Evolutionary conservation across 2,113 vertebrate genomes (phyloP), one percentile per base, ranked within the genome.

Genomic region (Hemiprocne comata): DNA sequence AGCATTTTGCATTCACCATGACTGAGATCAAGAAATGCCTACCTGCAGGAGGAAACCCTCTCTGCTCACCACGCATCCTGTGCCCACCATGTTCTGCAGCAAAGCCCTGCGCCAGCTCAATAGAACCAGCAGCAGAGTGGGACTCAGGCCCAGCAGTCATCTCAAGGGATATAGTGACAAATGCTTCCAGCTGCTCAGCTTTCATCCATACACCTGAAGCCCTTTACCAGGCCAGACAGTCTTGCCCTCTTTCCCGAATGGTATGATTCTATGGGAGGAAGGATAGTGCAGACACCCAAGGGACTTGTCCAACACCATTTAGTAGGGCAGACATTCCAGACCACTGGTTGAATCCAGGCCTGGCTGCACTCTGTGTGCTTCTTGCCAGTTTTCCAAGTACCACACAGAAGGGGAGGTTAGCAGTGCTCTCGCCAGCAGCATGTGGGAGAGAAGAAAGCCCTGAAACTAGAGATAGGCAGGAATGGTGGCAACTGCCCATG

Each of bases 21-120:
- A 50, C 15, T 0, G 1, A 54, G 31, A 81, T 11, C 0, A 14
- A 76, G 42, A 1, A 1, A 33, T 16, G n/a, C 18, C 31, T 21
- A 25, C 29, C 15, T 50, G 40, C 33, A 40, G 31, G 26, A 73
- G 54, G 15, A 79, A 69, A 31, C 8, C 1, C 13, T 8, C 26
- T 38, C 54, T 17, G 29, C 29, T 80, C 38, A 57, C 48, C 54
- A 38, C 0, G 4, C 10, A 40, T 2, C 7, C 33, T 1, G 0
- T 24, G 58, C 38, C 54, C 29, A 62, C 15, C 26, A 26, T 1
- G 3, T 21, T 65, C 50, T 76, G 69, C 55, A 46, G 40, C 28
- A 81, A 54, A 61, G 40, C 50, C 76, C 17, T 57, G 64, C 64
- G 51, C 24, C 28, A 57, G 25, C 40, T 54, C 36, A 58, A 40